These are phyloP conservation scores for Percopsis transmontana DNA, from an alignment of 2,113 vertebrate genomes.

Conservation along the genomic window DNA sequence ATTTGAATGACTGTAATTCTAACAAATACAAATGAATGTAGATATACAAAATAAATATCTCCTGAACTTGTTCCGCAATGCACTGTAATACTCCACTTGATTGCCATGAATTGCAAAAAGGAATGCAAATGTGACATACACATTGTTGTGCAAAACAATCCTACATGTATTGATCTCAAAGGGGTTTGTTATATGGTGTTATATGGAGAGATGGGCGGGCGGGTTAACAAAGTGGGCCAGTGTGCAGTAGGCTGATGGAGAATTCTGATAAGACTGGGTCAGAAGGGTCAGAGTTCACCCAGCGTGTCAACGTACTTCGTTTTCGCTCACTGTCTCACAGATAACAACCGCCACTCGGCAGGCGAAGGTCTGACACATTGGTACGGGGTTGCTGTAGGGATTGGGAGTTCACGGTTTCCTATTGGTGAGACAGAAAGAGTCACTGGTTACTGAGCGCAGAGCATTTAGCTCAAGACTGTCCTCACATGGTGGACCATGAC, in stretches of 20 bases:
- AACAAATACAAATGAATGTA: background rate
- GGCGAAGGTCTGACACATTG: conserved; percentile 22
- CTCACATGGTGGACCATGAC: conserved; percentile 64
- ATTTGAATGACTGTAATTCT: background rate
- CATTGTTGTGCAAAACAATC: conserved; percentile 11
- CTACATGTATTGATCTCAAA: conserved; percentile 36
- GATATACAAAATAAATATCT: too few relatives aligned
- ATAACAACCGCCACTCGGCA: conserved; percentile 23
- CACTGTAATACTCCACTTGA: too few relatives aligned
- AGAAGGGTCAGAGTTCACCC: too few relatives aligned
- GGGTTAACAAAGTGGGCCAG: background rate
- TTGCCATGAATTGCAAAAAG: too few relatives aligned
- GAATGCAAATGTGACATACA: too few relatives aligned
- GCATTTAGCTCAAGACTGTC: conserved; percentile 67
- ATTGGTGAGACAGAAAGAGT: background rate
- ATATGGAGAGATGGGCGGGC: conserved; percentile 15
- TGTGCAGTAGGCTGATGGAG: conserved; percentile 18
- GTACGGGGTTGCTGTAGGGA: conserved; percentile 27
- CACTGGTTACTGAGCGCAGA: too few relatives aligned
- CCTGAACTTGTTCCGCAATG: too few relatives aligned
- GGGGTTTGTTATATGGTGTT: conserved; percentile 21
- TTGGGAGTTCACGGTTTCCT: conserved; percentile 22
- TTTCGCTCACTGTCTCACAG: background rate
- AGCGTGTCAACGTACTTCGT: too few relatives aligned
- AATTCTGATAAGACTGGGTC: conserved; percentile 27